Conservation (phyloP, 2,797 vertebrate species). For the Melanotaenia nigrans region DNA sequence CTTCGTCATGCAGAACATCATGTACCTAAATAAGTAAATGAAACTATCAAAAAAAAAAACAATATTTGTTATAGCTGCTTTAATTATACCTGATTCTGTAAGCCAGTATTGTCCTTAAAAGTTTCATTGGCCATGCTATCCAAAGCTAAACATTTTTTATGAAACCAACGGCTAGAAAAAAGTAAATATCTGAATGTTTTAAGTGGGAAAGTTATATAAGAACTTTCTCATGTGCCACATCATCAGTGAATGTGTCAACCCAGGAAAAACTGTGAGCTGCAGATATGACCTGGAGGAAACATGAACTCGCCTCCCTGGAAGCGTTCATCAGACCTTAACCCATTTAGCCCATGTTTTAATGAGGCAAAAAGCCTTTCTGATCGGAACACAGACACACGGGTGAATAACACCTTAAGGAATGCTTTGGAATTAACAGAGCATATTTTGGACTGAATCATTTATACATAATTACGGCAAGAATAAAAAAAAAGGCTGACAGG, state of each 20-base stretch:
- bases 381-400: slow-evolving; percentile 51
- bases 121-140: not conserved
- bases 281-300: slow-evolving; percentile 74
- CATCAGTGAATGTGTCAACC: slow-evolving; percentile 42
- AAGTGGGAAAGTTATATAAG: slow-evolving; percentile 24
- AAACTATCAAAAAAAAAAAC: not conserved
- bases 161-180: not conserved
- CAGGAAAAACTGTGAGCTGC: slow-evolving; percentile 74
- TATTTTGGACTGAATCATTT: slow-evolving; percentile 59
- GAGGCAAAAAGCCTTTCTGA: slow-evolving; percentile 59
- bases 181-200: slow-evolving; percentile 27
- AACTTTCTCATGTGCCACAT: slow-evolving; percentile 45
- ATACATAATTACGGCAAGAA: slow-evolving; percentile 46
- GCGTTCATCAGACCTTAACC: slow-evolving; percentile 56
- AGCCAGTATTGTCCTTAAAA: not conserved
- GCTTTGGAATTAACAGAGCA: slow-evolving; percentile 56
- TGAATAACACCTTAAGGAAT: slow-evolving; percentile 65
- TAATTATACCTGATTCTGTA: too few species aligned
- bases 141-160: not conserved
- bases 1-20: not conserved
- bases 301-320: slow-evolving; percentile 65
- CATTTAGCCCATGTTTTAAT: slow-evolving; percentile 59
- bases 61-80: not conserved
- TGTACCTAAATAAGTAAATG: not conserved
- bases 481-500: slow-evolving; percentile 49